Evolutionary conservation across 2,113 vertebrate species (phyloP).

Genomic region (Microcebus lehilahytsara): DNA sequence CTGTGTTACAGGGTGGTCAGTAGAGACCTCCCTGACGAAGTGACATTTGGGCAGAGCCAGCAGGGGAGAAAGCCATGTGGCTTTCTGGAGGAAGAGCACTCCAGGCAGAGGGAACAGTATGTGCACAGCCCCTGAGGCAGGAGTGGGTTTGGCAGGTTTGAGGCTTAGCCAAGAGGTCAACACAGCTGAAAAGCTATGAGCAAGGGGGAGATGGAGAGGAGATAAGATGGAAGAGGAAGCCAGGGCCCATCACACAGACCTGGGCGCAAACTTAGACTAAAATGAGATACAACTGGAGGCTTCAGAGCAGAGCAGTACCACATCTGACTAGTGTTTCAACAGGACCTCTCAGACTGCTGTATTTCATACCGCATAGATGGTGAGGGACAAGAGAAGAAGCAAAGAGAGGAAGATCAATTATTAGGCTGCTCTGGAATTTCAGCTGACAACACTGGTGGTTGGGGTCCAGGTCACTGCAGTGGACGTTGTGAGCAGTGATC

Average conservation of each 20-base stretch:
- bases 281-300: neutral
- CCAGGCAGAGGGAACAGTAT: neutral
- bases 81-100: neutral
- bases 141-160: neutral
- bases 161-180: neutral
- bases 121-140: neutral
- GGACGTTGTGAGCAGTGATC: neutral
- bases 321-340: neutral
- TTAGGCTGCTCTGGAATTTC: neutral
- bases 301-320: neutral
- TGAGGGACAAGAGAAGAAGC: neutral
- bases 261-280: neutral
- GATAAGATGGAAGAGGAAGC: neutral
- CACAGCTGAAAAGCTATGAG: neutral
- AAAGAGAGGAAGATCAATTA: neutral
- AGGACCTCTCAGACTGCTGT: neutral
- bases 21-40: neutral
- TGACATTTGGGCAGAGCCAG: neutral
- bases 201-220: neutral
- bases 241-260: neutral
- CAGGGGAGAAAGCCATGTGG: neutral
- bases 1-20: neutral
- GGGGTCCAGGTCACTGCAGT: neutral
- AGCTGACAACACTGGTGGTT: neutral
- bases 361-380: neutral